Percentiles rank a stretch among this genome's conserved stretches.
phyloP scores from a whole-genome alignment of 2,113 vertebrate genomes.

The Atherinomorus stipes region DNA sequence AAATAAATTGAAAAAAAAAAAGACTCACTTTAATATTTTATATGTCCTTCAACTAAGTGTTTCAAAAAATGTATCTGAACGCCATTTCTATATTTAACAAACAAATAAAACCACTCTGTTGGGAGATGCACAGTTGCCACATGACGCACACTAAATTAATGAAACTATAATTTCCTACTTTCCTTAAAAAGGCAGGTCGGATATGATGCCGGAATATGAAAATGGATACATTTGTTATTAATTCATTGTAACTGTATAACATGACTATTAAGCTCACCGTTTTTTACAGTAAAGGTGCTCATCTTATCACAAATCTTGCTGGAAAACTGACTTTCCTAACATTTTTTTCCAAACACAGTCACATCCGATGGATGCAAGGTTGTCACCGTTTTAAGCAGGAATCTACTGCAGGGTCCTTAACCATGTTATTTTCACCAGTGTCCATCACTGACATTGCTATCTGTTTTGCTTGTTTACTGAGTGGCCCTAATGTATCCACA shows the following conservation, averaged over 20 bases:
- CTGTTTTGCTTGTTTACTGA: constrained; percentile 50
- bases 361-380: too few relatives aligned
- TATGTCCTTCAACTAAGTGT: constrained; percentile 60
- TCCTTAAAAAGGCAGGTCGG: constrained; percentile 1
- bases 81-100: constrained; percentile 59
- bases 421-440: constrained; percentile 68
- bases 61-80: constrained; percentile 62
- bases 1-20: constrained; percentile 66
- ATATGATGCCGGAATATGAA: constrained; percentile 6
- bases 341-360: background rate
- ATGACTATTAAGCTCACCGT: too few relatives aligned
- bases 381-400: constrained; percentile 22
- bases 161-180: constrained; percentile 2
- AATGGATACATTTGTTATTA: background rate
- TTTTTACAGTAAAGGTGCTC: too few relatives aligned
- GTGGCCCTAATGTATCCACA: constrained; percentile 72
- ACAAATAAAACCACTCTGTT: constrained; percentile 38
- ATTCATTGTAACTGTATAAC: constrained; percentile 19
- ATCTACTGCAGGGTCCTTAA: constrained; percentile 56
- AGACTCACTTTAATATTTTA: constrained; percentile 79
- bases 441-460: constrained; percentile 60
- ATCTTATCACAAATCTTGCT: constrained; percentile 9
- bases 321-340: background rate
- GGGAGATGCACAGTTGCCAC: constrained; percentile 1
- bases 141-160: background rate